Evolutionary conservation across 2,113 vertebrate species (phyloP), one percentile per base, ranked within the genome.

Genomic region (Oriolus oriolus): DNA sequence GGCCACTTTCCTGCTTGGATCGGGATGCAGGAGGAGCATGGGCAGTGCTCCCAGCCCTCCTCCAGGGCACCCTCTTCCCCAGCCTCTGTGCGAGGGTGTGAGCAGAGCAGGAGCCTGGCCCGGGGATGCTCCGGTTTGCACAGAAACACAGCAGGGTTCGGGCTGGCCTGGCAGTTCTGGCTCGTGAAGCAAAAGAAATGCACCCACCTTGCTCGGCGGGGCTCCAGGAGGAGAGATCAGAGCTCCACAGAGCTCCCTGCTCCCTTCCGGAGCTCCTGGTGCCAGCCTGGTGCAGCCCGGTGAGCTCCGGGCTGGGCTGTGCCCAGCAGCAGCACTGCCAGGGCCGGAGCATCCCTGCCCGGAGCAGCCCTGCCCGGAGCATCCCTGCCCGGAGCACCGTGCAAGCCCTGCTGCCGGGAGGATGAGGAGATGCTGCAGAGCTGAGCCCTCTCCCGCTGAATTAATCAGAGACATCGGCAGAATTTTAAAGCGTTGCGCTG

Each of bases 21-120:
- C 23, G 28, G 24, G 54, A 13, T 28, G 60, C 1, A 49, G 52
- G 1, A n/a, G 37, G 37, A 33, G 14, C 18, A 3, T 0, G 3
- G 9, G 22, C 30, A 35, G n/a, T 18, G 30, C 23, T 71, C 39
- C 41, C 57, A 45, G 30, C 7, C 12, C 60, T 59, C 27, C 33
- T 23, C 8, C 64, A 23, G 26, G 28, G 14, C 4, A 21, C 12
- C 57, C 47, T 21, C 16, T 84, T 77, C 41, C 41, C 49, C 24
- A 39, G 35, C 8, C 45, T 37, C 78, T 10, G 24, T 17, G 37
- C 10, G 18, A 31, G 14, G n/a, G 1, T 12, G 9, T 0, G 7
- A 47, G 13, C 20, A 22, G 42, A 60, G 18, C 33, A 39, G 71
- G 16, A 86, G 3, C 39, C 35, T 11, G 37, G 14, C 24, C 42